Base-by-base conservation (phyloP, 2,797 vertebrate species). In the Cirrhinus molitorella region DNA sequence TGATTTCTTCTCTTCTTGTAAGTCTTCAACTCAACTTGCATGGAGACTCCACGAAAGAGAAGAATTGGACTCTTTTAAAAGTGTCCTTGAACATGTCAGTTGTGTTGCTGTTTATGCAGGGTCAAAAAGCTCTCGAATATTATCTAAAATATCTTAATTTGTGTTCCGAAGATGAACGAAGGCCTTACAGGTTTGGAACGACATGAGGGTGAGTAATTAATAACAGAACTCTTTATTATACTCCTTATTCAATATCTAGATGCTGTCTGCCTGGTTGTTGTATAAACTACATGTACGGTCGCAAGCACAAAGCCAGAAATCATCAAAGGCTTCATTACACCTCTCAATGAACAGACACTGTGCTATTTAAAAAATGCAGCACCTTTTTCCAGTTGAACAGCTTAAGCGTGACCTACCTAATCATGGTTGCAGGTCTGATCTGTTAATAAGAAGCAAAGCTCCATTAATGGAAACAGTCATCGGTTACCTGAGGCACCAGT, bases 381-480 rank as follows among this genome's bases (percentile, higher is more conserved):
- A 73, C 31, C 31, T 81, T 70, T 57, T 88, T 74, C 25, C 80
- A 47, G 82, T 68, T 80, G 55, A 83, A 81, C 31, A 63, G 73
- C 78, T 37, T 31, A 71, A 81, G 85, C 83, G 70, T 67, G 88
- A 90, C 86, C 89, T 2, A 77, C 76, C 79, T 84, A 85, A 89
- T 88, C 80, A 72, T 53, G 16, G 85, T 80, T 88, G 61, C 57
- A 17, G 85, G 86, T 86, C 57, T 57, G 34, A 79, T 75, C 19
- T n/a, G 88, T 89, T 90, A 89, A 91, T 89, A 85, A 88, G 91
- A 91, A 91, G 89, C 90, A 88, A 91, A 88, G 88, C 88, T 85
- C 84, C 70, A 83, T 85, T 91, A 91, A 91, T 79, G 86, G 86
- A 59, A 87, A 88, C 86, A 89, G 79, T 90, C 89, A 90, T 88